These are phyloP conservation scores for Darevskia nairensis DNA, from an alignment of 2,797 vertebrate species.

Conservation along the genomic window DNA sequence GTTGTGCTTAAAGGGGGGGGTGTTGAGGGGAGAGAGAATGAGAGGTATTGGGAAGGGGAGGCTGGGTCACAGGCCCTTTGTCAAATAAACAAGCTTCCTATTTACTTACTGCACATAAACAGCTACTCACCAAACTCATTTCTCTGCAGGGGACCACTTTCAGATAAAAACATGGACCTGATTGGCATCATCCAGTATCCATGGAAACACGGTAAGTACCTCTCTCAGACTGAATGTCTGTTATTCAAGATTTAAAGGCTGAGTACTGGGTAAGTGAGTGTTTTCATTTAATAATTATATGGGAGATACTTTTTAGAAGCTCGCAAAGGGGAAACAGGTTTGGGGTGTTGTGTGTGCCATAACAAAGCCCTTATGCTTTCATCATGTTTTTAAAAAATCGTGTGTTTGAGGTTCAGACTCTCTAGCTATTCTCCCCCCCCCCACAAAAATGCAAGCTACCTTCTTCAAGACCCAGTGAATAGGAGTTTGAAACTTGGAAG, in stretches of 20 bases:
- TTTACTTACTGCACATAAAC: conserved; percentile 83
- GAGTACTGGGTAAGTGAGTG: conserved; percentile 81
- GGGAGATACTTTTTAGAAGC: conserved; percentile 78
- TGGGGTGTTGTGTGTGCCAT: conserved; percentile 70
- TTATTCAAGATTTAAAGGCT: conserved; percentile 80
- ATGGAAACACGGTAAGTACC: conserved; percentile 91
- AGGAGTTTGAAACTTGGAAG: conserved; percentile 60
- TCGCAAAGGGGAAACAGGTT: conserved; percentile 76
- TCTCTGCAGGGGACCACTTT: conserved; percentile 85
- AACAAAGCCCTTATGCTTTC: conserved; percentile 74
- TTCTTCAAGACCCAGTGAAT: conserved; percentile 63
- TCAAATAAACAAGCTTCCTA: conserved; percentile 82
- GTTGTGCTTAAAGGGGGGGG: conserved; percentile 59
- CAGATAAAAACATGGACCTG: conserved; percentile 81
- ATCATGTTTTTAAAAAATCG: conserved; percentile 72
- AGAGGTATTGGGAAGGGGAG: conserved; percentile 65
- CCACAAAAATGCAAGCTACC: conserved; percentile 57
- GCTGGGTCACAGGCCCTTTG: conserved; percentile 78
- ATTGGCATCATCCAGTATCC: conserved; percentile 88
- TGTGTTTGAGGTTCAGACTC: conserved; percentile 63
- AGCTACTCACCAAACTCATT: conserved; percentile 77
- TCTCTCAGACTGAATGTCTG: conserved; percentile 81
- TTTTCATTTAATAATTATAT: conserved; percentile 89
- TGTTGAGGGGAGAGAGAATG: background rate
- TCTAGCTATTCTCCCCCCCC: conserved; percentile 54